Percentiles rank a stretch among this genome's conserved stretches.
phyloP scores from a whole-genome alignment of 2,888 invertebrate species.

The Ochropacha duplaris region DNA sequence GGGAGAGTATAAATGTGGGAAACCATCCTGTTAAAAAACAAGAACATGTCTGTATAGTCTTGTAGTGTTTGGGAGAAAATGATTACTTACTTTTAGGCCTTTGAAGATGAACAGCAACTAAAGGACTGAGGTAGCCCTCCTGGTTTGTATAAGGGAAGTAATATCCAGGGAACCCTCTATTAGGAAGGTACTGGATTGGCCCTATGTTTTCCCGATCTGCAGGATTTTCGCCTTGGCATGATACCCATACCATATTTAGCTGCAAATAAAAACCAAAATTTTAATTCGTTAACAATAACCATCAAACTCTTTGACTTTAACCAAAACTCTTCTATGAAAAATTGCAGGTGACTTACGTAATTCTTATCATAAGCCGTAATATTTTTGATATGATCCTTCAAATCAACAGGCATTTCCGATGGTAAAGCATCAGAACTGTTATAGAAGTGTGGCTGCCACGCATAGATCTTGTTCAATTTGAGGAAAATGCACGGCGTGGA shows the following conservation, averaged over 20 bases:
- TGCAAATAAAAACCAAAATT: conserved; percentile 49
- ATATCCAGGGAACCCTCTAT: conserved; percentile 93
- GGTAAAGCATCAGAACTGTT: conserved; percentile 88
- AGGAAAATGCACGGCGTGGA: conserved; percentile 97
- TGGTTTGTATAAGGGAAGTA: conserved; percentile 95
- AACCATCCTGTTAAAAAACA: too few relatives aligned
- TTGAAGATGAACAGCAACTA: conserved; percentile 93
- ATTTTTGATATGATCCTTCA: conserved; percentile 86
- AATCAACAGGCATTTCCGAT: conserved; percentile 86
- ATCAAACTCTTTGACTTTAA: too few relatives aligned
- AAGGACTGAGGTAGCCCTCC: conserved; percentile 93
- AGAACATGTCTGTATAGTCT: too few relatives aligned
- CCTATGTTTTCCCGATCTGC: conserved; percentile 96
- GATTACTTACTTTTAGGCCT: conserved; percentile 89
- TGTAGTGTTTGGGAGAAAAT: background rate
- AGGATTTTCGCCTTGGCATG: conserved; percentile 96
- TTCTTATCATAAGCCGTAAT: conserved; percentile 75
- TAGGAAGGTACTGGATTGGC: conserved; percentile 90
- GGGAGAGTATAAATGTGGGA: too few relatives aligned
- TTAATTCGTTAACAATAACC: too few relatives aligned
- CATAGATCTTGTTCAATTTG: conserved; percentile 97
- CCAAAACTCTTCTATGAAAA: too few relatives aligned
- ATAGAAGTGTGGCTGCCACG: conserved; percentile 93
- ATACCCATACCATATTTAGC: conserved; percentile 94
- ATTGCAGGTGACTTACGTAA: conserved; percentile 68